Evolutionary conservation across 2,888 invertebrate genomes (phyloP).

Genomic region (Morpho helenor): DNA sequence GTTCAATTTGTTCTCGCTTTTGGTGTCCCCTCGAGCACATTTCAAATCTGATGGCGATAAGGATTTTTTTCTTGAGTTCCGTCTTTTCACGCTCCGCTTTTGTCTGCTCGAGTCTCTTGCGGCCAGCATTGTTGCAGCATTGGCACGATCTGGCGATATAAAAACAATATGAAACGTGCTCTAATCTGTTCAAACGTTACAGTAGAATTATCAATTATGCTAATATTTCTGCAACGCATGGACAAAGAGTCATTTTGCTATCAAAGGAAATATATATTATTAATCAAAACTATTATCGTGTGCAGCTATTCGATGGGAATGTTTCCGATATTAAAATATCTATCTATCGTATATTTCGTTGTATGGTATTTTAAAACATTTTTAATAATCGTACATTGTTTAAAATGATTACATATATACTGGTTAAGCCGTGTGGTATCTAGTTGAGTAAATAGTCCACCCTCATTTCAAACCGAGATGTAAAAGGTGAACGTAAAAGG

Average conservation of each 20-base stretch:
- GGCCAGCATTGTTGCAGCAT: conserved; percentile 68
- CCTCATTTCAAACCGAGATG: no score
- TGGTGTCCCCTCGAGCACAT: conserved; percentile 52
- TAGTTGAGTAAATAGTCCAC: no score
- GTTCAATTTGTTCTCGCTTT: conserved; percentile 57
- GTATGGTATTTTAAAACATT: no score
- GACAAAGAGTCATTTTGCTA: not conserved
- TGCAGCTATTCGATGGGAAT: not conserved
- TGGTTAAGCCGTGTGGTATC: no score
- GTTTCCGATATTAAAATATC: not conserved
- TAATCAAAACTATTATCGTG: not conserved
- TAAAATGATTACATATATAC: no score
- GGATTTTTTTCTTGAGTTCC: conserved; percentile 74
- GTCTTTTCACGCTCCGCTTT: conserved; percentile 67
- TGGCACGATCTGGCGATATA: conserved; percentile 55
- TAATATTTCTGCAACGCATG: not conserved
- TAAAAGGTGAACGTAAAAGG: no score
- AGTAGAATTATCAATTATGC: conserved; percentile 2
- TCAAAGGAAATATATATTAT: not conserved
- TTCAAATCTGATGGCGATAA: conserved; percentile 71
- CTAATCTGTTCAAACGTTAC: not conserved
- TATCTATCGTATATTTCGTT: no score
- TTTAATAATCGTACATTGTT: no score
- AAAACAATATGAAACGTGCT: conserved; percentile 9
- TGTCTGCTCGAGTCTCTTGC: conserved; percentile 68